phyloP scores from a whole-genome alignment of 1,140 invertebrate species.

The Brachionus calyciflorus region DNA sequence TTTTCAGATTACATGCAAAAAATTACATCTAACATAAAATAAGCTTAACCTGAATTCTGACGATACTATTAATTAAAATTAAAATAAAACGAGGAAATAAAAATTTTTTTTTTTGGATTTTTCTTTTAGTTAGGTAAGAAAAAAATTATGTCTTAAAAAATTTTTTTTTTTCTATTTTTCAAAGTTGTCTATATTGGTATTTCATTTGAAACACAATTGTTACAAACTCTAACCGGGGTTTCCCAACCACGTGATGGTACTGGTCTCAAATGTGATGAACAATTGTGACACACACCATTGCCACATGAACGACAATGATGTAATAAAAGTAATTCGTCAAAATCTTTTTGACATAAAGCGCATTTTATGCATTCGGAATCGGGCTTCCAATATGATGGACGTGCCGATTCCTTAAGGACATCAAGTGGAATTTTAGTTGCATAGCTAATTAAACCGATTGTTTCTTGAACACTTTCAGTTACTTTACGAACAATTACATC shows the following conservation, averaged over 20 bases:
- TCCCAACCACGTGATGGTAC: slow-evolving; percentile 63
- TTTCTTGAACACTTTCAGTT: slow-evolving; percentile 58
- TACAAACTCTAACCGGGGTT: slow-evolving; percentile 61
- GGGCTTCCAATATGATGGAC: slow-evolving; percentile 76
- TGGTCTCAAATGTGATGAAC: slow-evolving; percentile 56
- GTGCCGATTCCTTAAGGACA: slow-evolving; percentile 73
- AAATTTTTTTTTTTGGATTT: too few species aligned
- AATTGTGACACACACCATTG: slow-evolving; percentile 61
- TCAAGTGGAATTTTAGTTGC: slow-evolving; percentile 64
- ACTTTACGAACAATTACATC: slow-evolving; percentile 59
- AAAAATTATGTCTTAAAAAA: too few species aligned
- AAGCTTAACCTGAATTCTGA: too few species aligned
- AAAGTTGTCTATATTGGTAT: background rate
- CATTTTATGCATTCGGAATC: slow-evolving; percentile 70
- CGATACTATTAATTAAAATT: too few species aligned
- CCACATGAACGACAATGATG: slow-evolving; percentile 73
- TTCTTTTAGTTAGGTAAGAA: too few species aligned
- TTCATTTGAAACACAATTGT: slow-evolving; percentile 53
- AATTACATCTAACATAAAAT: too few species aligned
- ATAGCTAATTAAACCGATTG: slow-evolving; percentile 59
- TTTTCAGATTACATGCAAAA: too few species aligned
- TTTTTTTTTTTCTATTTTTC: too few species aligned
- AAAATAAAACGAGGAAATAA: too few species aligned
- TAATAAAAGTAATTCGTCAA: slow-evolving; percentile 63
- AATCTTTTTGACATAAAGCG: slow-evolving; percentile 66